These are phyloP conservation scores for Leptopilina syphax DNA, from an alignment of 2,888 invertebrate species.

Conservation along the genomic window DNA sequence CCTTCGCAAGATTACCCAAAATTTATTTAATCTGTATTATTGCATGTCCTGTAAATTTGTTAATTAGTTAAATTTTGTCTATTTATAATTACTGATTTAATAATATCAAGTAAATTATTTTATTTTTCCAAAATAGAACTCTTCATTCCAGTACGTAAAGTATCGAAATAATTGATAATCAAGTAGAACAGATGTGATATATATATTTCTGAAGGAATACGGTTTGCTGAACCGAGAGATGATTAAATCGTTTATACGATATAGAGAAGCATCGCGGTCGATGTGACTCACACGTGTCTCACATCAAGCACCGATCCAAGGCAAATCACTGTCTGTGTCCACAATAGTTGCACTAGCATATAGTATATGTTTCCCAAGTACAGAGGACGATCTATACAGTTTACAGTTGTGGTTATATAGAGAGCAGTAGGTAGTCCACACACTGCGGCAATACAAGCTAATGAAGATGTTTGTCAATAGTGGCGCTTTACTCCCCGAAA, in stretches of 20 bases:
- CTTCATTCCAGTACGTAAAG: no score
- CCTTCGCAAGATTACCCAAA: no score
- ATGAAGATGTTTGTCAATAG: constrained; percentile 74
- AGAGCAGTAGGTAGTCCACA: constrained; percentile 63
- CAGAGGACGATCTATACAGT: constrained; percentile 41
- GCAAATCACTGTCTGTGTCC: constrained; percentile 60
- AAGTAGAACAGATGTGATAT: no score
- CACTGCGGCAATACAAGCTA: constrained; percentile 62
- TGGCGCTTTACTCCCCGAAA: constrained; percentile 45
- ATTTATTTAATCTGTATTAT: no score
- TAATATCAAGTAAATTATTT: no score
- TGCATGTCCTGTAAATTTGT: no score
- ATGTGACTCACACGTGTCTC: constrained; percentile 56
- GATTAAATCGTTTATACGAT: constrained; percentile 16
- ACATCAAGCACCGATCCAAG: constrained; percentile 59
- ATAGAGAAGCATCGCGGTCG: constrained; percentile 22
- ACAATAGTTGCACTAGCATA: constrained; percentile 54
- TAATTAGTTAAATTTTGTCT: no score
- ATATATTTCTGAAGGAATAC: no score
- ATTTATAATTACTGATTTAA: no score
- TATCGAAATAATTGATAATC: no score
- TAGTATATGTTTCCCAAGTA: constrained; percentile 54
- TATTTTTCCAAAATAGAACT: no score
- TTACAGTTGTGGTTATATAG: constrained; percentile 46
- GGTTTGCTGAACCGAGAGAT: no score